Evolutionary conservation across 2,888 invertebrate species (phyloP), one percentile per base, ranked within the genome.

Genomic region (Lycocerus yunnanus): DNA sequence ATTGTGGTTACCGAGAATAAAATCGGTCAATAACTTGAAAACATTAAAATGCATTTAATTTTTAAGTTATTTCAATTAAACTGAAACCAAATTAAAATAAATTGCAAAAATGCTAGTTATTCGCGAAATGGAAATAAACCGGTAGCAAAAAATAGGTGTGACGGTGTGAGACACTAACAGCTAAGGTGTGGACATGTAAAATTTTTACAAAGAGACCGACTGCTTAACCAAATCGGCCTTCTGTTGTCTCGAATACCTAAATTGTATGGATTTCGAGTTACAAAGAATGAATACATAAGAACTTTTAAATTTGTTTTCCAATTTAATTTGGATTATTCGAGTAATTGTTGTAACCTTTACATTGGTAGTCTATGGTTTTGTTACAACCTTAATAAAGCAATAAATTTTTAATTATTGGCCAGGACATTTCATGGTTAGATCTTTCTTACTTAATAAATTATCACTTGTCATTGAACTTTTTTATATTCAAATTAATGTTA

Each of bases 61-160:
- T 13, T 43, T 43, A 43, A 43, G 43, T 43, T n/a, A 43, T 43
- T 43, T 43, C 43, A 43, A 43, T 43, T 43, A 43, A 43, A 43
- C 43, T n/a, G 43, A 43, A 43, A 43, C 43, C 43, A n/a, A 43
- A 43, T 43, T 43, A 43, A 66, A 74, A 66, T 70, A 68, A 67
- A 70, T 74, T 67, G 58, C 63, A 74, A 59, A 70, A 66, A 60
- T 63, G 60, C 27, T 18, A 72, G 67, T 72, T 68, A 72, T 72
- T 72, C 66, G 72, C 21, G 69, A 78, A 77, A 74, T 77, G 77
- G 72, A 74, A 73, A 71, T 73, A 79, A 78, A 78, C 78, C 78
- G 76, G 79, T 78, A 77, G 79, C 74, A 72, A 77, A 76, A 74
- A 79, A 75, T 76, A 79, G 79, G 79, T 79, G 79, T 79, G 79